Conservation (phyloP, 2,797 vertebrate genomes). For the Streptopelia turtur region DNA sequence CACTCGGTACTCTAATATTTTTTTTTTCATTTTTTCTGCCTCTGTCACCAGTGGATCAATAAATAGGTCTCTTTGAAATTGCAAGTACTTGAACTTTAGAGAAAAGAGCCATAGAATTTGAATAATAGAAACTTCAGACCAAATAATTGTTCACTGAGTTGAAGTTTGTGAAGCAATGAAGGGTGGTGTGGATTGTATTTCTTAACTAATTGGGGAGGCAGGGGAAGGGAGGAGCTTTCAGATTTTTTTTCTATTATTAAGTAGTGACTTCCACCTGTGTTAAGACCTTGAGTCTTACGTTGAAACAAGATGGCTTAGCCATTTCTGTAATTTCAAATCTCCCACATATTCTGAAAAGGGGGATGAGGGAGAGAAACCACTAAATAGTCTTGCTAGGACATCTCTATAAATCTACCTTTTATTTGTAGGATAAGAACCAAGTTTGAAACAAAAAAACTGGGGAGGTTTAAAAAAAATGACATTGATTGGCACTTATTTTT, state of each 20-base stretch:
- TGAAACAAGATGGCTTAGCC: neutral
- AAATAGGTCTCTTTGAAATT: neutral
- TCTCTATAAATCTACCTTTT: neutral
- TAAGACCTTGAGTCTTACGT: neutral
- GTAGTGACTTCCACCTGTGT: neutral
- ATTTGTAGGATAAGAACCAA: neutral
- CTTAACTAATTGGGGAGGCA: neutral
- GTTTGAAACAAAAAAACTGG: neutral
- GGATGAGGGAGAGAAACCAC: fast-evolving
- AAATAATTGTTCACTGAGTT: neutral
- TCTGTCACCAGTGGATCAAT: neutral
- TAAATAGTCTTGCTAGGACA: neutral
- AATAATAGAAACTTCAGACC: neutral
- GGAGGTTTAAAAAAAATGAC: neutral
- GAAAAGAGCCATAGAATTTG: neutral
- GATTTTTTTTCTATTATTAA: neutral
- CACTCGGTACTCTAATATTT: neutral
- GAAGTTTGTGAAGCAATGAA: neutral
- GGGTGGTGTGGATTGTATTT: neutral
- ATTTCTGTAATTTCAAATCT: neutral
- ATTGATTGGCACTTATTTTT: neutral
- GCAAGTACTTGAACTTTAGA: neutral
- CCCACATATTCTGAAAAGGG: neutral
- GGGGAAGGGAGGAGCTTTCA: neutral
- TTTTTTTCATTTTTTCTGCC: neutral